A percentile compares a stretch with the other conserved stretches of the same genome.
These are phyloP conservation scores for Clarias macrocephalus DNA, from an alignment of 2,113 vertebrate species.

Conservation along the genomic window DNA sequence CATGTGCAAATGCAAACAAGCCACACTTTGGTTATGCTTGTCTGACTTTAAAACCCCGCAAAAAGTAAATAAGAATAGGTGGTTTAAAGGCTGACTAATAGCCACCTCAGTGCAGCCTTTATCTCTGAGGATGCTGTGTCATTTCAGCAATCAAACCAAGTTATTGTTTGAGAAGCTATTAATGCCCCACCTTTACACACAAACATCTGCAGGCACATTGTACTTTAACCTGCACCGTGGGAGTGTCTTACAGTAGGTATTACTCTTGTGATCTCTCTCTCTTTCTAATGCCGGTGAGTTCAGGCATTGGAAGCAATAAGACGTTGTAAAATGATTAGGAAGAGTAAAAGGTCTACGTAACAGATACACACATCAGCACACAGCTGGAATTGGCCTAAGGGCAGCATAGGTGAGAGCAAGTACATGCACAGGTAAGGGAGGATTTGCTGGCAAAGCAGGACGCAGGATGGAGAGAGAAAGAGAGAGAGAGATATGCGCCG, in stretches of 20 bases:
- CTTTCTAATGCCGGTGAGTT: neutral
- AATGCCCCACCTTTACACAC: slow-evolving; percentile 47
- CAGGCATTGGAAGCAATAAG: neutral
- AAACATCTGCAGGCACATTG: slow-evolving; percentile 51
- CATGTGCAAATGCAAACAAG: slow-evolving; percentile 10
- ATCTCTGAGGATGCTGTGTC: slow-evolving; percentile 27
- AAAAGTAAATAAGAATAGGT: slow-evolving; percentile 26
- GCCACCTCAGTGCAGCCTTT: neutral
- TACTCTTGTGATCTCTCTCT: neutral
- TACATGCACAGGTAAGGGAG: slow-evolving; percentile 31
- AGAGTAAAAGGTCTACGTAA: neutral
- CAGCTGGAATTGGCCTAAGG: slow-evolving; percentile 5
- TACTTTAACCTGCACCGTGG: slow-evolving; percentile 66
- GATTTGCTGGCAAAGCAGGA: slow-evolving; percentile 53
- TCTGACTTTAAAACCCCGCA: neutral
- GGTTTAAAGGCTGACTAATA: neutral
- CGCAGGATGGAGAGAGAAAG: slow-evolving; percentile 55
- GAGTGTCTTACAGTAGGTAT: slow-evolving; percentile 8
- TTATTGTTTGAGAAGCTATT: slow-evolving; percentile 62
- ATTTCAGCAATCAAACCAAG: slow-evolving; percentile 21
- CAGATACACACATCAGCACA: slow-evolving; percentile 17
- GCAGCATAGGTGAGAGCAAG: slow-evolving; percentile 41
- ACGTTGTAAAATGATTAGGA: neutral
- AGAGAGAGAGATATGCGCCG: slow-evolving; percentile 66
- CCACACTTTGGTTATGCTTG: neutral